These are phyloP conservation scores for Sebastes trivittatus DNA, from an alignment of 2,797 vertebrate species.

Conservation along the genomic window DNA sequence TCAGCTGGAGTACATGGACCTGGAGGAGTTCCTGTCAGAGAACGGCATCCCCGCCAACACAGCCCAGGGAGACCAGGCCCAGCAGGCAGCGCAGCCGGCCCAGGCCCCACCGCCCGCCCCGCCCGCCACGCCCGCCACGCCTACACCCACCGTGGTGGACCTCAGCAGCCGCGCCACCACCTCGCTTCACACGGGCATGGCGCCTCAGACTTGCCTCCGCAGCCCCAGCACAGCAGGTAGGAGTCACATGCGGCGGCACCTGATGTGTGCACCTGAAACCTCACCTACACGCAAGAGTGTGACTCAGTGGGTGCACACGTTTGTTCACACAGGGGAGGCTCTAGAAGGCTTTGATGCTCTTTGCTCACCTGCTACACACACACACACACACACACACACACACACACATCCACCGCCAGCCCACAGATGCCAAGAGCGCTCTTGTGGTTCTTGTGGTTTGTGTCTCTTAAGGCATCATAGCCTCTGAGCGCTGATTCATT, in stretches of 20 bases:
- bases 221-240: slow-evolving; percentile 91
- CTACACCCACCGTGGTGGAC: slow-evolving; percentile 87
- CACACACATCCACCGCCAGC: neutral
- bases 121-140: slow-evolving; percentile 8
- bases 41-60: slow-evolving; percentile 95
- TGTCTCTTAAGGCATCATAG: neutral
- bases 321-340: neutral
- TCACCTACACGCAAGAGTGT: neutral
- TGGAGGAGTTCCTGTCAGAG: slow-evolving; percentile 98
- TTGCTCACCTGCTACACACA: neutral
- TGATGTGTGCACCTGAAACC: neutral
- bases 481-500: neutral
- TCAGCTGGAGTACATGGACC: slow-evolving; percentile 99
- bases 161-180: slow-evolving; percentile 92
- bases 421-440: neutral
- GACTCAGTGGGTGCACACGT: neutral
- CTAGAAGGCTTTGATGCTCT: neutral
- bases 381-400: neutral
- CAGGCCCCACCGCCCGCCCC: slow-evolving; percentile 66
- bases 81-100: slow-evolving; percentile 54
- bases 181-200: slow-evolving; percentile 86
- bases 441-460: neutral
- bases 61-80: slow-evolving; percentile 84
- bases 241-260: slow-evolving; percentile 8
- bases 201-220: slow-evolving; percentile 88